Conservation (phyloP, 2,113 vertebrate species). For the Oryzias celebensis region DNA sequence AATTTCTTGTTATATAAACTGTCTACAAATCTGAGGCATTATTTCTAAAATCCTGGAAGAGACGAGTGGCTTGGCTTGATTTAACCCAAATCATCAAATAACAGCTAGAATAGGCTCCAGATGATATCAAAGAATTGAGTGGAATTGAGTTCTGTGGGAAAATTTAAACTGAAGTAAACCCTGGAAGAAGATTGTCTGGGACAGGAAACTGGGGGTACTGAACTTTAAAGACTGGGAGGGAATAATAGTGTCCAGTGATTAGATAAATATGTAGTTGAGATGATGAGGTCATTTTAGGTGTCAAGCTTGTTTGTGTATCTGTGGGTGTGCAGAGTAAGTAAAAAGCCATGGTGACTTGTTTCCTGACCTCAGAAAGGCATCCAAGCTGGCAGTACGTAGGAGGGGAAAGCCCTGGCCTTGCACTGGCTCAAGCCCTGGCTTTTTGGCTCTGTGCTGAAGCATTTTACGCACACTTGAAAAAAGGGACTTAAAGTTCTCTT, state of each 20-base stretch:
- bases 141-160: conserved; percentile 9
- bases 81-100: neutral
- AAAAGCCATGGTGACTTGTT: conserved; percentile 37
- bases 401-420: conserved; percentile 60
- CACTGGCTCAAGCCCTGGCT: conserved; percentile 17
- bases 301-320: conserved; percentile 31
- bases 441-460: conserved; percentile 7
- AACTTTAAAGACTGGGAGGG: conserved; percentile 4
- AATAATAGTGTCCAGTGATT: conserved; percentile 15
- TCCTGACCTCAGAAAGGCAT: conserved; percentile 49
- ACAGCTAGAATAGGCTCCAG: too few relatives aligned
- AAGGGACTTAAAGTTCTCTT: too few relatives aligned
- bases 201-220: neutral
- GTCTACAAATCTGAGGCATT: neutral
- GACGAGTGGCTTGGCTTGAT: too few relatives aligned
- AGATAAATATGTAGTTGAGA: conserved; percentile 9
- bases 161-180: conserved; percentile 16
- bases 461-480: neutral
- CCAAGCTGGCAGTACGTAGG: conserved; percentile 52
- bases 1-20: neutral
- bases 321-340: conserved; percentile 39
- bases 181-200: neutral
- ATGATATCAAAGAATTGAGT: conserved; percentile 4
- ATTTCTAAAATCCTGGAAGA: neutral
- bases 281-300: conserved; percentile 38